Conservation (phyloP, 64 coral and sea anemone genomes). For the Catalaphyllia jardinei region DNA sequence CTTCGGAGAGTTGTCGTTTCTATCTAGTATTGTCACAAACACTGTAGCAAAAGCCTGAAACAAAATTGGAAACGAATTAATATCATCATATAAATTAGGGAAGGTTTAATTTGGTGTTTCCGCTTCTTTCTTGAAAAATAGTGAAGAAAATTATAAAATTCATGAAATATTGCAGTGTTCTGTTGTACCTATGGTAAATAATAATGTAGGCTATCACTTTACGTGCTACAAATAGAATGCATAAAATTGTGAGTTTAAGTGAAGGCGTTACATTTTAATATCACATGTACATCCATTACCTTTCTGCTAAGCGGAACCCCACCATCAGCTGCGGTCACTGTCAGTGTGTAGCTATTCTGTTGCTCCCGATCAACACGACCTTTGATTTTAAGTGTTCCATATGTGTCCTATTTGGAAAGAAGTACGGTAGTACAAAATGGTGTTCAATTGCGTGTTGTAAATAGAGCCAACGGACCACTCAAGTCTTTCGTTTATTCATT, state of each 20-base stretch:
- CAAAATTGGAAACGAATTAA: too few relatives aligned
- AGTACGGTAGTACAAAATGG: not conserved
- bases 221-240: too few relatives aligned
- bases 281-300: not conserved
- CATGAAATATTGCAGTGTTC: not conserved
- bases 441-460: not conserved
- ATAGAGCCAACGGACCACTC: too few relatives aligned
- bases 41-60: slow-evolving; percentile 71
- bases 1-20: slow-evolving; percentile 78
- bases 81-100: not conserved
- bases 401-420: slow-evolving; percentile 26
- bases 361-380: slow-evolving; percentile 71
- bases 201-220: too few relatives aligned
- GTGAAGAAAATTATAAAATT: not conserved
- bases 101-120: too few relatives aligned
- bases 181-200: too few relatives aligned
- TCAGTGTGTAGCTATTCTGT: slow-evolving; percentile 62
- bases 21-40: slow-evolving; percentile 80
- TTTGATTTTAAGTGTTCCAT: slow-evolving; percentile 71
- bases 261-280: not conserved
- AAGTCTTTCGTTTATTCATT: too few relatives aligned
- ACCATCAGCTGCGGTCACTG: slow-evolving; percentile 73
- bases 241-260: too few relatives aligned
- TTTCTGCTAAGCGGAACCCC: slow-evolving; percentile 78
- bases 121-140: not conserved